phyloP scores from a whole-genome alignment of 2,797 vertebrate genomes.

The Carcharodon carcharias region DNA sequence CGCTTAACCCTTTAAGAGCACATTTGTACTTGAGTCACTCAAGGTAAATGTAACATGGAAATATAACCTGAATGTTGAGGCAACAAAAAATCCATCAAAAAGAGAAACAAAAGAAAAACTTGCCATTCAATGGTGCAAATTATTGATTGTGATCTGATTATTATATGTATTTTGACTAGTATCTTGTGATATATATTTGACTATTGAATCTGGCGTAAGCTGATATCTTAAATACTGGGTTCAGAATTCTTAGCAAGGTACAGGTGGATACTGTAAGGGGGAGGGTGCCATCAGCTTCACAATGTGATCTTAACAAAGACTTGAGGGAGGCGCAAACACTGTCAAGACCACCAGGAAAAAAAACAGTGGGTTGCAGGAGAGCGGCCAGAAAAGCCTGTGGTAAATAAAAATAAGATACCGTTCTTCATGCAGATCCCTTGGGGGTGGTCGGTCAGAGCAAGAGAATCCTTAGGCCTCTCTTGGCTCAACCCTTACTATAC shows the following conservation, averaged over 20 bases:
- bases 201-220: neutral
- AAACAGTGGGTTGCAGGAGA: neutral
- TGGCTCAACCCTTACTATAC: neutral
- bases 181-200: neutral
- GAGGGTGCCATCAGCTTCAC: no score
- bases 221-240: neutral
- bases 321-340: neutral
- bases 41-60: neutral
- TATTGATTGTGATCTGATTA: slow-evolving; percentile 1
- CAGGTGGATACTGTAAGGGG: neutral
- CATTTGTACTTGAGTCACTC: slow-evolving; percentile 29
- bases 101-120: neutral
- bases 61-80: neutral
- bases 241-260: neutral
- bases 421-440: neutral
- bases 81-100: neutral
- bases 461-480: neutral
- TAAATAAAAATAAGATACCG: neutral
- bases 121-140: neutral
- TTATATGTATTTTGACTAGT: neutral
- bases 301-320: neutral
- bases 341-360: neutral
- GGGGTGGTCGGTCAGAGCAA: neutral
- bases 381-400: neutral
- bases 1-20: slow-evolving; percentile 3